A percentile compares a stretch with the other conserved stretches of the same genome.
These are phyloP conservation scores for Pinna nobilis DNA, from an alignment of 1,140 invertebrate genomes.

Conservation along the genomic window DNA sequence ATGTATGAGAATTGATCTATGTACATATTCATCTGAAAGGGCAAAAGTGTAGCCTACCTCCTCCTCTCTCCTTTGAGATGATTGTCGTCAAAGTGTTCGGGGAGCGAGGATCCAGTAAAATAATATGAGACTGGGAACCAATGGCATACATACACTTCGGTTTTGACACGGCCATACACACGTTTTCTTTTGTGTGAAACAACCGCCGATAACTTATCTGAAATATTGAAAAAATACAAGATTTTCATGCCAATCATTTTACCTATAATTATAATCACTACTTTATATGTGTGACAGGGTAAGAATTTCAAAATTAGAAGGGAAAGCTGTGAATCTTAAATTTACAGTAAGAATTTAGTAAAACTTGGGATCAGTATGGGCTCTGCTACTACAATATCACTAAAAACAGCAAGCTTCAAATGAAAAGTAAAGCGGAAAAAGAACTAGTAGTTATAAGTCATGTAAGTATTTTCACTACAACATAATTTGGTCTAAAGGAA, in stretches of 20 bases:
- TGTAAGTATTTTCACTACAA: no score
- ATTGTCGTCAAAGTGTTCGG: conserved; percentile 82
- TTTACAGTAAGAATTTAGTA: background rate
- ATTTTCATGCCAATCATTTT: no score
- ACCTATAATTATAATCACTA: no score
- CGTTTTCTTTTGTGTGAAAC: conserved; percentile 92
- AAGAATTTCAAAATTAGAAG: background rate
- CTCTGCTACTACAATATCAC: no score
- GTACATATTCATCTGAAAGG: background rate
- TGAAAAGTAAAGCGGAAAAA: no score
- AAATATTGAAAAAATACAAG: conserved; percentile 34
- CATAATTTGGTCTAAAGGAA: no score
- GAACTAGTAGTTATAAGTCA: no score
- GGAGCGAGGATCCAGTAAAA: conserved; percentile 90
- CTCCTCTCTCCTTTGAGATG: conserved; percentile 62
- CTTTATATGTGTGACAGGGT: no score
- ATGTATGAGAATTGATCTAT: background rate
- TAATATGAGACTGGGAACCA: conserved; percentile 93
- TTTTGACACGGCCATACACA: conserved; percentile 91
- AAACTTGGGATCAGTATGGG: no score
- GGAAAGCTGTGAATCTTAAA: background rate
- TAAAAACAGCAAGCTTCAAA: no score
- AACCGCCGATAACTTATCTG: conserved; percentile 90
- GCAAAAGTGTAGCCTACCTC: conserved; percentile 48
- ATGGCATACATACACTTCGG: conserved; percentile 89